phyloP scores from a whole-genome alignment of 1,140 invertebrate genomes.

The Heliothis subflexa region DNA sequence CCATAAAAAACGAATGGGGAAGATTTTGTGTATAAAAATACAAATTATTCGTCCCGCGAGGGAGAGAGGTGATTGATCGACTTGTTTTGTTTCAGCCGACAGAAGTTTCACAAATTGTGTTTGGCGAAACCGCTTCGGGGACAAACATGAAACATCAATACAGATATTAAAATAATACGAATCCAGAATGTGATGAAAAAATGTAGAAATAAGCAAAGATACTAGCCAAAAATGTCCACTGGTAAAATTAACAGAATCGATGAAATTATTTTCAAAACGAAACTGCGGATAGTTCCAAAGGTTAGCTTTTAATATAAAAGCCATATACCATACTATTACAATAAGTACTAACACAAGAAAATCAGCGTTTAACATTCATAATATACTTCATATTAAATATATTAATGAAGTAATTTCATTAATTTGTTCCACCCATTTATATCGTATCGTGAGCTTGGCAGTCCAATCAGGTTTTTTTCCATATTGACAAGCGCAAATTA shows the following conservation, averaged over 20 bases:
- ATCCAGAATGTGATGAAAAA: neutral
- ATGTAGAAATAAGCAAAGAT: no score
- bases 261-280: no score
- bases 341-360: no score
- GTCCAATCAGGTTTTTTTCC: constrained; percentile 37
- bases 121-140: constrained; percentile 18
- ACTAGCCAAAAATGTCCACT: no score
- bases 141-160: constrained; percentile 33
- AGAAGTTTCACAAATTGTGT: constrained; percentile 39
- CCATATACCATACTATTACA: no score
- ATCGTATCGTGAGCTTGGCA: constrained; percentile 29
- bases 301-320: no score
- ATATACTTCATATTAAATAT: neutral
- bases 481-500: constrained; percentile 41
- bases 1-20: neutral
- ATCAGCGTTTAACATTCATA: neutral
- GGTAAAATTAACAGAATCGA: no score
- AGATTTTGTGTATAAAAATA: constrained; percentile 24
- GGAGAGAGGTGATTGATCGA: constrained; percentile 25
- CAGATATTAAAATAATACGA: constrained; percentile 30
- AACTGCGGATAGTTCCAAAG: no score
- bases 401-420: neutral
- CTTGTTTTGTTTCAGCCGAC: constrained; percentile 27
- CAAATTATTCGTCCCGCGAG: neutral
- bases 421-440: constrained; percentile 18